Base-by-base conservation (phyloP, 2,888 invertebrate genomes). In the Frankliniella fusca region DNA sequence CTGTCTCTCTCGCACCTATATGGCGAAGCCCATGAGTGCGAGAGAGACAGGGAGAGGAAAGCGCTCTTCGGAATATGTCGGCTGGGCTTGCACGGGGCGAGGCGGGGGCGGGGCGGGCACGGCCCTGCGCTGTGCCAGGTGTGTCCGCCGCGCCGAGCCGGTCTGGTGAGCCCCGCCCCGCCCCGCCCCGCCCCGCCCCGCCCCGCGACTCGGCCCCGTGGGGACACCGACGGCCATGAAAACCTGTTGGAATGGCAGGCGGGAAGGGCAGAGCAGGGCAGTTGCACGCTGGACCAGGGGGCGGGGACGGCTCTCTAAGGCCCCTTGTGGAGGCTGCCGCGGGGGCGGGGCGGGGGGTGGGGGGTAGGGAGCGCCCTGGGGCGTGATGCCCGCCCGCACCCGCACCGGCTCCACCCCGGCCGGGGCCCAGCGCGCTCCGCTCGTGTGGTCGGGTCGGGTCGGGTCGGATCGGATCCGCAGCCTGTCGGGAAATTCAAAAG, bases 231-330 rank as follows among this genome's bases (percentile, higher is more conserved):
- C 23, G 70, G 23, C 20, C 61, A 61, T 76, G 70, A 76, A 27
- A 76, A 76, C 70, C 70, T 76, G 70, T 76, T 76, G 70, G 70
- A 76, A 23, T 5, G 70, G 70, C 54, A 9, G 23, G 70, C 27
- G 11, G 27, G 11, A 27, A 27, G 70, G 15, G 54, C 54, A 12
- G 10, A 15, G 54, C 18, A 7, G 54, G 54, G 15, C 61, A 18
- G 18, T 8, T 11, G 70, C 23, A 3, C 3, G 12, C 27, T 9
- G n/a, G 70, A 11, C 70, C 11, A 27, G 23, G 12, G 9, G 70
- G 27, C 8, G 11, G 23, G 70, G n/a, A 54, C 54, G 54, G 54
- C 54, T 54, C 15, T 54, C 54, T n/a, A n/a, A 18, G 54, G 54
- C 54, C 54, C 38, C 38, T 38, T 38, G 38, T 38, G 18, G 54